phyloP scores from a whole-genome alignment of 2,113 vertebrate species.

The Ammodytes marinus region DNA sequence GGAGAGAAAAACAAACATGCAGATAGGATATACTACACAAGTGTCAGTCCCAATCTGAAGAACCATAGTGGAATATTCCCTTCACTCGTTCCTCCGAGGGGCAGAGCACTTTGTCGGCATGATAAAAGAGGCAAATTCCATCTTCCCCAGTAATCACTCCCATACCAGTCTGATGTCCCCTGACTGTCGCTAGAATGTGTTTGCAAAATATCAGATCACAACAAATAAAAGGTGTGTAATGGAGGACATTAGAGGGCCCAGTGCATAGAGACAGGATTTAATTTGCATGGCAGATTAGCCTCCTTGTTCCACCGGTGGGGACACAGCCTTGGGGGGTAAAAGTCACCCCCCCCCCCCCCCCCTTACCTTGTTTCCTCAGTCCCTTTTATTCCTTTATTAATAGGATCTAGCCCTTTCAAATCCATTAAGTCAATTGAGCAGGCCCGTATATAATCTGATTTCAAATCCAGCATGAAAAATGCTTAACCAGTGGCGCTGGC shows the following conservation, averaged over 20 bases:
- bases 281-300: conserved; percentile 99
- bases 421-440: conserved; percentile 97
- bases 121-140: conserved; percentile 83
- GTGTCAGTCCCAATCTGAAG: conserved; percentile 71
- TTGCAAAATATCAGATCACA: conserved; percentile 92
- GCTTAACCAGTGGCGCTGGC: conserved; percentile 85
- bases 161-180: conserved; percentile 87
- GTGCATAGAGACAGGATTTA: conserved; percentile 96
- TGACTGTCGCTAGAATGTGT: conserved; percentile 89
- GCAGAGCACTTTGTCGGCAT: conserved; percentile 37
- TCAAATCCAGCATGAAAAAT: conserved; percentile 93
- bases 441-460: conserved; percentile 95
- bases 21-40: conserved; percentile 44
- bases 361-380: conserved; percentile 52
- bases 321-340: conserved; percentile 90
- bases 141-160: conserved; percentile 93
- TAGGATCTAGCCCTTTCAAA: conserved; percentile 97
- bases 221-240: conserved; percentile 97
- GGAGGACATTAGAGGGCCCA: conserved; percentile 95
- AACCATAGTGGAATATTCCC: conserved; percentile 57
- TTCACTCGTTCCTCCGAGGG: conserved; percentile 52
- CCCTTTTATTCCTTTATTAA: conserved; percentile 90
- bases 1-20: conserved; percentile 22
- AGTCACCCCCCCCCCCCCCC: conserved; percentile 63
- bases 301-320: conserved; percentile 92